Evolutionary conservation across 1,140 invertebrate species (phyloP), one percentile per base, ranked within the genome.

Genomic region (Bombus sylvicola): DNA sequence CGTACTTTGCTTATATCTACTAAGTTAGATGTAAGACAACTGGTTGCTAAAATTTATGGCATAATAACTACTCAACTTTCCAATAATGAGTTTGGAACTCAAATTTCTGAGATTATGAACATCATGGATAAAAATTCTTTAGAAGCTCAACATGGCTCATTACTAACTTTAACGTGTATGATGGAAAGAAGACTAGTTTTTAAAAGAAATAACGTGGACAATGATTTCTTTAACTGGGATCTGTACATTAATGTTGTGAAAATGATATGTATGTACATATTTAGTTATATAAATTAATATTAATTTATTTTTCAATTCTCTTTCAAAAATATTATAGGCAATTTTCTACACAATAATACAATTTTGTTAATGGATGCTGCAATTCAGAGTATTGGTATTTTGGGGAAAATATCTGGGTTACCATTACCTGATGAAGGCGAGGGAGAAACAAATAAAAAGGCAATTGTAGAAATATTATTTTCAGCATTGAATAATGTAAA

Each of bases 131-230:
- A 95, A 90, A 97, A 97, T 92, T 95, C 94, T 90, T 93, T 98
- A 62, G 98, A 98, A 93, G 94, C 96, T 5, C 97, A 98, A 90
- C 97, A 98, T 90, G 98, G 98, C 0, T 96, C 96, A 64, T 91
- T 98, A 39, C 93, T 97, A 37, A 96, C 96, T 5, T 94, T 98
- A 57, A 96, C 97, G 22, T 96, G 96, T 92, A 95, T 97, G 88
- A 96, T 98, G 85, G 97, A 97, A 83, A 95, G 96, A 76, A 96
- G 96, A 93, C 94, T 97, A 31, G 94, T 94, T 37, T 91, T 95
- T 80, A 91, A 94, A 79, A 96, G 95, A 90, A 90, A 89, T 31
- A 87, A 90, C 18, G 91, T 91, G 28, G 91, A 90, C 75, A 90
- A 95, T 41, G 93, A 86, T 69, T 79, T 93, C 22, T 75, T 87